A percentile compares a stretch with the other conserved stretches of the same genome.
Conservation (phyloP, 2,888 invertebrate genomes). For the Hedya salicella region DNA sequence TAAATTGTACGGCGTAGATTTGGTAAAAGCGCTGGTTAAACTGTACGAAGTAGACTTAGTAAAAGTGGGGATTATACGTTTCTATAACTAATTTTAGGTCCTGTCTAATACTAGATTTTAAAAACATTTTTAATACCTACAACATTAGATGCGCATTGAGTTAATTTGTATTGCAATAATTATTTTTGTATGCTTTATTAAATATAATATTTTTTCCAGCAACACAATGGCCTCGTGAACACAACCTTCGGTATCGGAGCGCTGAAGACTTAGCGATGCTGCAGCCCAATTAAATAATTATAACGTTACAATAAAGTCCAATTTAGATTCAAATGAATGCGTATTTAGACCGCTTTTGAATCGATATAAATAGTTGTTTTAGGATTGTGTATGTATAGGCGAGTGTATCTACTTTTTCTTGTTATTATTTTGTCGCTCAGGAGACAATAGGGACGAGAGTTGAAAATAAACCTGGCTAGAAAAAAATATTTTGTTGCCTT, state of each 20-base stretch:
- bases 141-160: not conserved
- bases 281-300: slow-evolving; percentile 46
- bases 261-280: slow-evolving; percentile 75
- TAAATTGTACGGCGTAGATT: too few species aligned
- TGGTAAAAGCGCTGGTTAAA: too few species aligned
- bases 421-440: too few species aligned
- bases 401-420: not conserved
- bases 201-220: slow-evolving; percentile 61
- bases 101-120: too few species aligned
- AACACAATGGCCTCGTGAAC: slow-evolving; percentile 83
- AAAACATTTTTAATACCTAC: too few species aligned
- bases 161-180: not conserved
- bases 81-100: too few species aligned
- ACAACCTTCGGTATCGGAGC: slow-evolving; percentile 78
- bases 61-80: too few species aligned
- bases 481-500: too few species aligned
- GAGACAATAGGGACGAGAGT: too few species aligned
- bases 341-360: not conserved
- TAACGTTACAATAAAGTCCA: slow-evolving; percentile 1
- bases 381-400: not conserved
- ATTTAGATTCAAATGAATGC: not conserved
- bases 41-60: too few species aligned
- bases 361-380: not conserved
- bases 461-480: too few species aligned
- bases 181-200: not conserved